A percentile compares a stretch with the other conserved stretches of the same genome.
Evolutionary conservation across 1,140 invertebrate species (phyloP).

Genomic region (Branchinecta lynchi): DNA sequence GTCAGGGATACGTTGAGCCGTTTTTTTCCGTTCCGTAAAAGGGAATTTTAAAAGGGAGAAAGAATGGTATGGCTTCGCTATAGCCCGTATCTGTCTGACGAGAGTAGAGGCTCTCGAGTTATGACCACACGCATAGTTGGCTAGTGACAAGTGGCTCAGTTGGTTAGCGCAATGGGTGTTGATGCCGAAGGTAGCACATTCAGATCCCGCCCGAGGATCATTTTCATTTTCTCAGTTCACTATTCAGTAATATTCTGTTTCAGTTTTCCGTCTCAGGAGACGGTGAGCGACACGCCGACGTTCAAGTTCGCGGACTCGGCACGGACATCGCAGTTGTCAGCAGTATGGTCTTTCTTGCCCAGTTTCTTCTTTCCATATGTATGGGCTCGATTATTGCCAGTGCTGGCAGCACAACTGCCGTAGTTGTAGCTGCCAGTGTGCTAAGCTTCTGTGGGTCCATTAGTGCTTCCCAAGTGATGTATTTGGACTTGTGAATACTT

Average conservation of each 20-base stretch:
- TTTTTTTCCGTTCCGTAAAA: too few relatives aligned
- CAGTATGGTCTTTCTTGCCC: constrained; percentile 87
- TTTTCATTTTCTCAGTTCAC: too few relatives aligned
- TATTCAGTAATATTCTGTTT: neutral
- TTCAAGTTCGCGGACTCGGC: constrained; percentile 60
- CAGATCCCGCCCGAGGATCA: too few relatives aligned
- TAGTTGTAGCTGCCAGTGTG: constrained; percentile 65
- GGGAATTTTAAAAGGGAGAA: too few relatives aligned
- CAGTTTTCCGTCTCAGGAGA: constrained; percentile 19
- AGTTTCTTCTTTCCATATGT: constrained; percentile 69
- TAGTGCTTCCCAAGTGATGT: constrained; percentile 68
- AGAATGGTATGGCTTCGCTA: too few relatives aligned
- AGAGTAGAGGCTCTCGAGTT: too few relatives aligned
- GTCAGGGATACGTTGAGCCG: too few relatives aligned
- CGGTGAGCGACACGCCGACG: constrained; percentile 14
- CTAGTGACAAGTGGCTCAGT: too few relatives aligned
- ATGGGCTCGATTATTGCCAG: constrained; percentile 67
- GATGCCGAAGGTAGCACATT: too few relatives aligned
- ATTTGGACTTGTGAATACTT: constrained; percentile 54
- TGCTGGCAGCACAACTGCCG: constrained; percentile 55
- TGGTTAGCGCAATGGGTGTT: too few relatives aligned
- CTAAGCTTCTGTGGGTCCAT: constrained; percentile 67
- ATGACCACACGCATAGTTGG: too few relatives aligned
- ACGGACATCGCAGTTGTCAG: constrained; percentile 86
- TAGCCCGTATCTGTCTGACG: too few relatives aligned